A percentile compares a stretch with the other conserved stretches of the same genome.
Conservation (phyloP, 2,797 vertebrate genomes). For the Falco cherrug region DNA sequence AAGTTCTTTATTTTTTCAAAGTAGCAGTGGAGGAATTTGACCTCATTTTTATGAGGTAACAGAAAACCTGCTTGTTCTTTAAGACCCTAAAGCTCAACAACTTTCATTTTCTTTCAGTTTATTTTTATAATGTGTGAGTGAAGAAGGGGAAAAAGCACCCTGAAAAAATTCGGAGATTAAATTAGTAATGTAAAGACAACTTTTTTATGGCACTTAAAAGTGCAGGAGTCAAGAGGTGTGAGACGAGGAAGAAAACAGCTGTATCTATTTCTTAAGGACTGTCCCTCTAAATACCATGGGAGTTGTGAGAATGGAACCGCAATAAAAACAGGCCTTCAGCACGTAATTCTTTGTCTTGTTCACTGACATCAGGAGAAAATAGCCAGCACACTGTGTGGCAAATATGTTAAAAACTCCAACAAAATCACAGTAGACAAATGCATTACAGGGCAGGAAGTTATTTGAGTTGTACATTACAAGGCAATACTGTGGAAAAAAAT, state of each 20-base stretch:
- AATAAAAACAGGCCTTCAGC: not conserved
- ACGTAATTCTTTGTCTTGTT: not conserved
- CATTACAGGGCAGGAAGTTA: not conserved
- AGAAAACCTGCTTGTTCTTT: not conserved
- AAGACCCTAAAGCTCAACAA: not conserved
- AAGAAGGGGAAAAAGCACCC: not conserved
- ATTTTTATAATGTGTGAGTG: not conserved
- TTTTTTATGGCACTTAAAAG: not conserved
- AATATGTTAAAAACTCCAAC: not conserved
- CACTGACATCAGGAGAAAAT: not conserved
- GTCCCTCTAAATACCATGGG: not conserved
- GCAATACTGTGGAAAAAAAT: not conserved
- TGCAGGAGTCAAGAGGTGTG: not conserved
- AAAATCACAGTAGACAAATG: not conserved
- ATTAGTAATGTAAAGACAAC: not conserved
- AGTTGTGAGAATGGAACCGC: not conserved
- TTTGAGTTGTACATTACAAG: not conserved
- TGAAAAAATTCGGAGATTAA: not conserved
- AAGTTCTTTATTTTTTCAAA: not conserved
- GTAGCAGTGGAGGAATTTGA: not conserved
- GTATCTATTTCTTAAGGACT: not conserved
- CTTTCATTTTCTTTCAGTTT: not conserved
- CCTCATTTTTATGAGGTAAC: not conserved
- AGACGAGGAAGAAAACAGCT: not conserved
- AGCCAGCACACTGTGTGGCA: fast-evolving